A percentile compares a stretch with the other conserved stretches of the same genome.
phyloP scores from a whole-genome alignment of 2,113 vertebrate genomes.

The Phalacrocorax carbo region DNA sequence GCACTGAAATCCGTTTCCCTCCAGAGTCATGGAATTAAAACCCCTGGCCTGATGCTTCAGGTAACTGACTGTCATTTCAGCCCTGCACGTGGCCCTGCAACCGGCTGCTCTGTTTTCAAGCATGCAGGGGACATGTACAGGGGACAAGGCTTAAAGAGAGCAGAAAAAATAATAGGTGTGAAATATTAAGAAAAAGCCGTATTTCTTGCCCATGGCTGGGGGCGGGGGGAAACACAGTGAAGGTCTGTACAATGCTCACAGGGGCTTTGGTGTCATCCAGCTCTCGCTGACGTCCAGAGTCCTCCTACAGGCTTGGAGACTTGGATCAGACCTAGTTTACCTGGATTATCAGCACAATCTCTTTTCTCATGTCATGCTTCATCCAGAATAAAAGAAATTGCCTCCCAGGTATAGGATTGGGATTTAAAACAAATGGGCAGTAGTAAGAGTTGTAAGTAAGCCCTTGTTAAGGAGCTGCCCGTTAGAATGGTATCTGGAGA shows the following conservation, averaged over 20 bases:
- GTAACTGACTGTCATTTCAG: background rate
- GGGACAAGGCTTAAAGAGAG: background rate
- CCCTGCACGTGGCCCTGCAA: accelerated
- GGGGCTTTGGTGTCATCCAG: background rate
- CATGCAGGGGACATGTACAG: background rate
- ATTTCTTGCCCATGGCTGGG: background rate
- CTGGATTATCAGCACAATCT: background rate
- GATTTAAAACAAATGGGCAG: background rate
- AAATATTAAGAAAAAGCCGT: background rate
- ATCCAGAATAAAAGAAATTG: background rate
- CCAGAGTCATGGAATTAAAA: background rate
- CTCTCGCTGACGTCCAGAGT: background rate
- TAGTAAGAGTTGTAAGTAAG: background rate
- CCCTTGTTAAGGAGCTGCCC: background rate
- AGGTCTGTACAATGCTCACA: background rate
- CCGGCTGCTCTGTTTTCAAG: background rate
- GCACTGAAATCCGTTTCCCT: constrained; percentile 14
- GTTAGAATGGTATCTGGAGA: background rate
- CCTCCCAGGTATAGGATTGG: background rate
- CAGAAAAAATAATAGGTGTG: background rate
- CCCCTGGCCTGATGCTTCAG: background rate
- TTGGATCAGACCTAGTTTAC: background rate
- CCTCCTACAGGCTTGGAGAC: background rate
- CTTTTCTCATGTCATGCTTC: background rate
- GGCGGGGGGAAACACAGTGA: background rate